These are phyloP conservation scores for Hemicordylus capensis DNA, from an alignment of 2,113 vertebrate species.

Conservation along the genomic window DNA sequence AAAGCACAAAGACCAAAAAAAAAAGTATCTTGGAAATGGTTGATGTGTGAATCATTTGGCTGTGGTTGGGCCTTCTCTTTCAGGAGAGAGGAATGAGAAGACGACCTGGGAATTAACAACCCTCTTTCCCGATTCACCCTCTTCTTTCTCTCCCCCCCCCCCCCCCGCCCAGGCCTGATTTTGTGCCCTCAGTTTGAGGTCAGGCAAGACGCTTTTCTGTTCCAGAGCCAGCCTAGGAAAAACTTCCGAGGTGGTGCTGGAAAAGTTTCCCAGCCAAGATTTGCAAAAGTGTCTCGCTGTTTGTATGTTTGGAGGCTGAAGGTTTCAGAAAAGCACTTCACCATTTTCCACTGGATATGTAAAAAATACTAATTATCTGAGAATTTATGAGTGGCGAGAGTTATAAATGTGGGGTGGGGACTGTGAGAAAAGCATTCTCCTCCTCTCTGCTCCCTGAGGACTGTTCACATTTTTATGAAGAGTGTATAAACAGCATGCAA, in stretches of 20 bases:
- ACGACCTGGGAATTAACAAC: neutral
- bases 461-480: slow-evolving; percentile 50
- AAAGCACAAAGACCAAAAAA: slow-evolving; percentile 62
- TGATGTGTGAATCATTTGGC: slow-evolving; percentile 70
- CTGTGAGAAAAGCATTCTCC: slow-evolving; percentile 3
- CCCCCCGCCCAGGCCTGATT: too few species aligned
- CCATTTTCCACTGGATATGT: slow-evolving; percentile 56
- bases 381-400: slow-evolving; percentile 48
- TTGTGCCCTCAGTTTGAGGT: neutral
- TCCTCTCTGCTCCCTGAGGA: slow-evolving; percentile 9
- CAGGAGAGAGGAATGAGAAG: neutral
- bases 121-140: too few species aligned
- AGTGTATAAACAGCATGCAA: slow-evolving; percentile 32
- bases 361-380: slow-evolving; percentile 18
- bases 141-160: too few species aligned
- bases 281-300: neutral
- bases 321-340: slow-evolving; percentile 15
- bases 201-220: too few species aligned
- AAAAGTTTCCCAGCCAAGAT: slow-evolving; percentile 68
- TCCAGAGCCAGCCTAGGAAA: slow-evolving; percentile 71
- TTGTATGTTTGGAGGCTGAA: slow-evolving; percentile 34
- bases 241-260: slow-evolving; percentile 72
- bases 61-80: slow-evolving; percentile 48
- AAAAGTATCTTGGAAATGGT: slow-evolving; percentile 67
- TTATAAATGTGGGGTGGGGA: neutral